These are phyloP conservation scores for Zenarchopterus dispar DNA, from an alignment of 2,797 vertebrate species.

Conservation along the genomic window DNA sequence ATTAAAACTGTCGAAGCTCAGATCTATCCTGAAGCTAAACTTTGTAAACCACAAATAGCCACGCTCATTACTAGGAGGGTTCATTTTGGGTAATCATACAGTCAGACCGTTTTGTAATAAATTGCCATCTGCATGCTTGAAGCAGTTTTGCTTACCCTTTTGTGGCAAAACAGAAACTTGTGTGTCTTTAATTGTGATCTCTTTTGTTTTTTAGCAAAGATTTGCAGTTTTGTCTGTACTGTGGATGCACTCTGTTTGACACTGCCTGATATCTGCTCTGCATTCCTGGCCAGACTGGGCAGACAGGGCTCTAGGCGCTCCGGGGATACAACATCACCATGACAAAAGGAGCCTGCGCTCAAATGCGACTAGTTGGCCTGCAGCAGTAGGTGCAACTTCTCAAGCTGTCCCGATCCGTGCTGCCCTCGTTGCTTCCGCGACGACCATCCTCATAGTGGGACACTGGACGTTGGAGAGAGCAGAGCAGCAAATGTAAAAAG, in stretches of 20 bases:
- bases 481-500: slow-evolving; percentile 1
- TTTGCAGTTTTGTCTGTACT: slow-evolving; percentile 29
- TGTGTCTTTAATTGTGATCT: slow-evolving; percentile 20
- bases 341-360: slow-evolving; percentile 56
- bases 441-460: slow-evolving; percentile 83
- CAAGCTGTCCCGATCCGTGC: slow-evolving; percentile 82
- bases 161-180: slow-evolving; percentile 15
- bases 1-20: slow-evolving; percentile 25
- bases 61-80: slow-evolving; percentile 1
- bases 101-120: slow-evolving; percentile 18
- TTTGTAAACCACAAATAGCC: slow-evolving; percentile 9
- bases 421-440: slow-evolving; percentile 79
- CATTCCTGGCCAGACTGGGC: slow-evolving; percentile 82
- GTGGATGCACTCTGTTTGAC: slow-evolving; percentile 62
- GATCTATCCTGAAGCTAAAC: slow-evolving; percentile 19
- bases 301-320: slow-evolving; percentile 51
- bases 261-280: slow-evolving; percentile 71
- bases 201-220: slow-evolving; percentile 11
- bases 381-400: slow-evolving; percentile 87
- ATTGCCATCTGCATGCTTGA: slow-evolving; percentile 4
- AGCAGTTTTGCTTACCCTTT: slow-evolving; percentile 16
- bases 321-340: slow-evolving; percentile 44
- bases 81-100: slow-evolving; percentile 27
- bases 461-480: slow-evolving; percentile 65
- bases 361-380: slow-evolving; percentile 85